Conservation (phyloP, 2,888 invertebrate genomes). For the Pelosia muscerda region DNA sequence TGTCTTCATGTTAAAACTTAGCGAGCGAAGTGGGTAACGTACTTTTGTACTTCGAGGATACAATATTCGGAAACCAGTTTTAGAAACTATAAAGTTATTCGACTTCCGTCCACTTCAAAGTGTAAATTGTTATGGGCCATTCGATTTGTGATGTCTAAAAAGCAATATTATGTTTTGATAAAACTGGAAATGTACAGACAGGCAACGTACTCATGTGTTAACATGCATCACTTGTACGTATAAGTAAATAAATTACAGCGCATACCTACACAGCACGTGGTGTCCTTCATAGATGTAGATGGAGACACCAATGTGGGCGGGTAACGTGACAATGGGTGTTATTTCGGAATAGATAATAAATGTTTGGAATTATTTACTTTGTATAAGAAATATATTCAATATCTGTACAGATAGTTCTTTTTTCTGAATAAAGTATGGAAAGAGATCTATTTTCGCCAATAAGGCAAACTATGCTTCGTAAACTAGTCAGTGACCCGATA, state of each 20-base stretch:
- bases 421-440: too few species aligned
- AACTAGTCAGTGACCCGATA: too few species aligned
- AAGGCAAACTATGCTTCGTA: too few species aligned
- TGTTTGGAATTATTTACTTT: slow-evolving; percentile 1
- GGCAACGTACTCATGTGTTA: slow-evolving; percentile 49
- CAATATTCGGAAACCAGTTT: slow-evolving; percentile 51
- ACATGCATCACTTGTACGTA: slow-evolving; percentile 42
- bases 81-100: slow-evolving; percentile 67
- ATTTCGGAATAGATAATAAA: not conserved
- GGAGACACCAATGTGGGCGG: slow-evolving; percentile 9
- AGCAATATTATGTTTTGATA: slow-evolving; percentile 74
- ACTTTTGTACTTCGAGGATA: slow-evolving; percentile 18
- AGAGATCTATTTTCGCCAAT: too few species aligned
- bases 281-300: not conserved
- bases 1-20: not conserved
- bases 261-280: slow-evolving; percentile 17
- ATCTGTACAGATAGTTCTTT: not conserved
- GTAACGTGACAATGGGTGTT: not conserved
- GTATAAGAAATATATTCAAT: not conserved
- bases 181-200: slow-evolving; percentile 48
- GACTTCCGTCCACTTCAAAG: slow-evolving; percentile 71
- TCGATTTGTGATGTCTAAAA: slow-evolving; percentile 72
- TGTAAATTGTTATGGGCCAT: slow-evolving; percentile 75
- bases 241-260: slow-evolving; percentile 31
- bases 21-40: not conserved